A percentile compares a stretch with the other conserved stretches of the same genome.
Conservation (phyloP, 1,140 invertebrate species). For the Drosophila takahashii region DNA sequence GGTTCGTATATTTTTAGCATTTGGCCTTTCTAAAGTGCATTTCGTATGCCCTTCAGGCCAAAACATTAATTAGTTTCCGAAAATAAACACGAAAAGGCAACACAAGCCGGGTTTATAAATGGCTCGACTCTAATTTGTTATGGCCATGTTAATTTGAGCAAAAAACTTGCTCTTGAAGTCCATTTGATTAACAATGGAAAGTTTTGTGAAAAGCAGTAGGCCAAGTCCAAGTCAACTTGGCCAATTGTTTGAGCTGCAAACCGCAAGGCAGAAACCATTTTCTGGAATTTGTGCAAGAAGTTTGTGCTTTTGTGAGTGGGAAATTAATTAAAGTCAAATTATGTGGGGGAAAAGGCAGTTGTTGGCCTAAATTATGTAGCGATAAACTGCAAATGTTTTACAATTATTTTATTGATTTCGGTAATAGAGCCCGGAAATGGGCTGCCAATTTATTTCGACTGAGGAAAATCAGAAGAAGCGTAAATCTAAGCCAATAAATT, state of each 20-base stretch:
- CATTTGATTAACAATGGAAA: slow-evolving; percentile 74
- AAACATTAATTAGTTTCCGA: slow-evolving; percentile 66
- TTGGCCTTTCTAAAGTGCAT: slow-evolving; percentile 20
- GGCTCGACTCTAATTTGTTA: slow-evolving; percentile 42
- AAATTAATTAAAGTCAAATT: slow-evolving; percentile 71
- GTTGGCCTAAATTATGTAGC: slow-evolving; percentile 4
- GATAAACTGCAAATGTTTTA: not conserved
- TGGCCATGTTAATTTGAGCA: slow-evolving; percentile 64
- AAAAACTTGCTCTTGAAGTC: slow-evolving; percentile 60
- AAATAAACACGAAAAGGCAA: slow-evolving; percentile 31
- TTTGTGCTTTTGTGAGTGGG: slow-evolving; percentile 51
- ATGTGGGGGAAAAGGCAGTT: slow-evolving; percentile 24
- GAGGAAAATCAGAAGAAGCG: slow-evolving; percentile 3
- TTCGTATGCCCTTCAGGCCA: slow-evolving; percentile 3
- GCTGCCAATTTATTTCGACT: not conserved
- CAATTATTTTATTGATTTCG: slow-evolving; percentile 8
- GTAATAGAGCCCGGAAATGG: not conserved
- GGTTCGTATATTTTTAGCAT: not conserved
- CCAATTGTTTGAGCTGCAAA: slow-evolving; percentile 59
- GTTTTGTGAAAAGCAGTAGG: slow-evolving; percentile 36
- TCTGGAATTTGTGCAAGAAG: slow-evolving; percentile 43
- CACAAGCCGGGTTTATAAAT: slow-evolving; percentile 1
- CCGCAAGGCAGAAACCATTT: slow-evolving; percentile 41
- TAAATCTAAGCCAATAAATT: slow-evolving; percentile 24
- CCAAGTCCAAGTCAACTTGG: slow-evolving; percentile 59